Conservation (phyloP, 1,140 invertebrate species). For the Drosophila dunni region DNA sequence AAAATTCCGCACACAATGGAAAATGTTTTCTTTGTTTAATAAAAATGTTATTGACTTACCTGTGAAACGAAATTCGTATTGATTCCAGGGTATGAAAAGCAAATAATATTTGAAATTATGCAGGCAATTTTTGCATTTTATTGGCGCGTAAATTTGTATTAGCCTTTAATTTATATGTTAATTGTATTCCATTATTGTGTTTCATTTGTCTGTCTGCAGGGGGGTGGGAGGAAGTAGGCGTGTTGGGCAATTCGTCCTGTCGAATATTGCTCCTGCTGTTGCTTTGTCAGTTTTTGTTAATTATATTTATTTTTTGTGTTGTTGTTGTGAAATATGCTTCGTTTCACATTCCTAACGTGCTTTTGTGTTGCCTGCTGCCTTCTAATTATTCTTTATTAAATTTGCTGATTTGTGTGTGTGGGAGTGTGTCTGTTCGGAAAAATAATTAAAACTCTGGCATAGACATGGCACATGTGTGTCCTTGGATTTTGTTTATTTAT, state of each 20-base stretch:
- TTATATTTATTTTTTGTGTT: slow-evolving; percentile 61
- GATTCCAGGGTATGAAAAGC: background rate
- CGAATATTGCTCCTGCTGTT: slow-evolving; percentile 52
- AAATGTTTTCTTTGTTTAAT: too few relatives aligned
- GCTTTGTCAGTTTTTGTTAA: slow-evolving; percentile 72
- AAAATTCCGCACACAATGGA: too few relatives aligned
- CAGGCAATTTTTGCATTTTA: slow-evolving; percentile 58
- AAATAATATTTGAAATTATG: slow-evolving; percentile 4
- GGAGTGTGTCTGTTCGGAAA: slow-evolving; percentile 27
- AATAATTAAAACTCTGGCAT: slow-evolving; percentile 73
- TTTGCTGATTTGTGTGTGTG: slow-evolving; percentile 49
- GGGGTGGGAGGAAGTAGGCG: slow-evolving; percentile 4
- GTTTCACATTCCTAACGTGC: slow-evolving; percentile 42
- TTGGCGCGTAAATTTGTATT: slow-evolving; percentile 63
- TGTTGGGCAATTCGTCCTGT: slow-evolving; percentile 14
- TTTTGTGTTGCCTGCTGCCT: slow-evolving; percentile 45
- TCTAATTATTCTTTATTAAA: slow-evolving; percentile 82
- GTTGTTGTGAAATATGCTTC: slow-evolving; percentile 36
- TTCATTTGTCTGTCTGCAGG: slow-evolving; percentile 31
- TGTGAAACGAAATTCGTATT: background rate
- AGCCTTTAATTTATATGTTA: slow-evolving; percentile 79
- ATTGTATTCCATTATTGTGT: slow-evolving; percentile 61
- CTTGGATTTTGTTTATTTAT: slow-evolving; percentile 70
- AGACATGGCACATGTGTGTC: slow-evolving; percentile 27
- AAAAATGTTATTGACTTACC: background rate